Conservation (phyloP, 2,797 vertebrate genomes). For the Coendou prehensilis region DNA sequence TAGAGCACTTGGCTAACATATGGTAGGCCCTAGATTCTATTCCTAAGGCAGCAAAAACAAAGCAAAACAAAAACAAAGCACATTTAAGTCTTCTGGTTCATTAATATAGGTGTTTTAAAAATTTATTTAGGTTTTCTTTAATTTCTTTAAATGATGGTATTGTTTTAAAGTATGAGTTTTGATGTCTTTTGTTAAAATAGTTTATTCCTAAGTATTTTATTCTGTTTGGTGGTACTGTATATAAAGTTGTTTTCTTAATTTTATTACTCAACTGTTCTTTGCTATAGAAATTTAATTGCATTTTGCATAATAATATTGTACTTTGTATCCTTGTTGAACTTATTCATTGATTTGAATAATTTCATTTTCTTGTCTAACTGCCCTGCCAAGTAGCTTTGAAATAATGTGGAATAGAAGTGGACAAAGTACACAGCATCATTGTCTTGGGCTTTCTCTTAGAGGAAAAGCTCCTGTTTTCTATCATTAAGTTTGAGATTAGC, state of each 20-base stretch:
- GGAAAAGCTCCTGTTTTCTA: neutral
- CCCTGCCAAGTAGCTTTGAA: neutral
- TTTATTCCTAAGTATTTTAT: neutral
- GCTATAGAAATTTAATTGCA: neutral
- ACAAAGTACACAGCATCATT: neutral
- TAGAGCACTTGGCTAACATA: neutral
- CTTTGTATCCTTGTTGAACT: neutral
- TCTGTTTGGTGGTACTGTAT: neutral
- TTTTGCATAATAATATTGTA: neutral
- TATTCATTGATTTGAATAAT: neutral
- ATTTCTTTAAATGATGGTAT: slow-evolving; percentile 4
- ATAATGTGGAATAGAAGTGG: neutral
- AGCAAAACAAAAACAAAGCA: neutral
- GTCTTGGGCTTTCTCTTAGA: neutral
- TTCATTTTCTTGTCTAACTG: neutral
- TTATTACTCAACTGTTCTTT: neutral
- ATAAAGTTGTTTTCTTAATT: neutral
- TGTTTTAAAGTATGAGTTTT: neutral
- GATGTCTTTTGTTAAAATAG: neutral
- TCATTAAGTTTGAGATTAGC: neutral
- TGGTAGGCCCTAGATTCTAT: neutral
- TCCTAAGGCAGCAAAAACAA: neutral
- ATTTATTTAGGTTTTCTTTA: neutral
- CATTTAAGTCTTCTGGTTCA: neutral
- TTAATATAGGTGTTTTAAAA: neutral